Base-by-base conservation (phyloP, 2,888 invertebrate genomes). In the Polydrusus tereticollis region DNA sequence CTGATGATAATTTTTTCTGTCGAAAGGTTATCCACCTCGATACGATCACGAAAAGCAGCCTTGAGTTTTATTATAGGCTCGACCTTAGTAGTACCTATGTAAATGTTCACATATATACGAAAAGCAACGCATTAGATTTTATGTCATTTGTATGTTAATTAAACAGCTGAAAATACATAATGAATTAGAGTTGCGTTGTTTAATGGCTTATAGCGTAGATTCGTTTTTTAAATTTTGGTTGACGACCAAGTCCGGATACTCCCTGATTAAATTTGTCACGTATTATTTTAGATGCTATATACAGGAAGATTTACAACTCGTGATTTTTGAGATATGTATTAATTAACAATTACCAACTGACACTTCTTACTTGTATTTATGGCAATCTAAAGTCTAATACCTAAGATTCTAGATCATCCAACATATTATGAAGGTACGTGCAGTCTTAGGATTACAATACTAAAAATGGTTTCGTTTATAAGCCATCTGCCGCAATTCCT, bases 21-120 rank as follows among this genome's bases (percentile, higher is more conserved):
- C 14, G 21, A 41, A 43, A 57, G 58, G 58, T 59, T 59, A 58
- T 21, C 45, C 43, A 58, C 45, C 58, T 23, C 41, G 3, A 6
- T 38, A 26, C 29, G 36, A 50, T 50, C 47, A 33, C 14, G 62
- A 60, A 62, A 69, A 69, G 38, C 26, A 52, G 36, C 69, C 69
- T 69, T 69, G 69, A 69, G 62, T 62, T 62, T 69, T 69, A 62
- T 55, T 18, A 52, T 64, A 6, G 36, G 21, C 55, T 21, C 29
- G 33, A 52, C 43, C 23, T 62, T 59, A 29, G 67, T 41, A 26
- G 3, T 26, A 26, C n/a, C n/a, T 65, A 67, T 69, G 62, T 21
- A 47, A 68, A 68, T 68, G 41, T 36, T 69, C 33, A 69, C 69
- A 50, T 69, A 59, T n/a, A n/a, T 67, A 47, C 62, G 62, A 69